Base-by-base conservation (phyloP, 2,888 invertebrate genomes). In the Andricus quercusramuli region DNA sequence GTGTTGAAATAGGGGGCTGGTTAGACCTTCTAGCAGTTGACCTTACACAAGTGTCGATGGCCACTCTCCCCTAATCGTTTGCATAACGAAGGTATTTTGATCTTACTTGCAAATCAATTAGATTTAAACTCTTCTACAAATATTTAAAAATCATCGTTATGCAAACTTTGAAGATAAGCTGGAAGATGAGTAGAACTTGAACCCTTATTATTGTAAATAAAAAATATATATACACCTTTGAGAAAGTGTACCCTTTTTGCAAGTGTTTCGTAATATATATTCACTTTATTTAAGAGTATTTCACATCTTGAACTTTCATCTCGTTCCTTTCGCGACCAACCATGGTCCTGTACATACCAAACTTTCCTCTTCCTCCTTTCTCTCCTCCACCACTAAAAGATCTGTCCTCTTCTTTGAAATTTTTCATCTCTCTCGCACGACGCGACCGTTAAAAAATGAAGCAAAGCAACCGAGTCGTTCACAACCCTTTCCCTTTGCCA, bases 361-460 rank as follows among this genome's bases (percentile, higher is more conserved):
- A 0, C 32, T 29, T 29, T 44, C 29, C 13, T 74, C 56, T 74
- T 32, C 56, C 74, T 51, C 74, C 32, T 74, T n/a, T n/a, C 11
- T 56, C 74, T 74, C 56, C 74, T 74, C 32, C 32, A n/a, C 32
- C 51, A 6, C 29, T 56, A n/a, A 0, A 74, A 74, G 11, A 32
- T 74, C 37, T 56, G 74, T 74, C 56, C 56, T 32, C 25, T 32
- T 74, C 74, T n/a, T 51, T 32, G 13, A 56, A 29, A 32, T 25
- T 20, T 74, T 37, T 11, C 74, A 29, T 74, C 74, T 74, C 74
- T 51, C 74, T 74, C 32, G n/a, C 32, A 37, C 74, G 56, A 20
- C 56, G 74, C 74, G 74, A 74, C 74, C 74, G 74, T 74, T 74
- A 74, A 74, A 74, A 74, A 74, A 74, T 74, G 11, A 74, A 74